These are phyloP conservation scores for Isaurus tuberculatus DNA, from an alignment of 92 coral and sea anemone species.

Conservation along the genomic window DNA sequence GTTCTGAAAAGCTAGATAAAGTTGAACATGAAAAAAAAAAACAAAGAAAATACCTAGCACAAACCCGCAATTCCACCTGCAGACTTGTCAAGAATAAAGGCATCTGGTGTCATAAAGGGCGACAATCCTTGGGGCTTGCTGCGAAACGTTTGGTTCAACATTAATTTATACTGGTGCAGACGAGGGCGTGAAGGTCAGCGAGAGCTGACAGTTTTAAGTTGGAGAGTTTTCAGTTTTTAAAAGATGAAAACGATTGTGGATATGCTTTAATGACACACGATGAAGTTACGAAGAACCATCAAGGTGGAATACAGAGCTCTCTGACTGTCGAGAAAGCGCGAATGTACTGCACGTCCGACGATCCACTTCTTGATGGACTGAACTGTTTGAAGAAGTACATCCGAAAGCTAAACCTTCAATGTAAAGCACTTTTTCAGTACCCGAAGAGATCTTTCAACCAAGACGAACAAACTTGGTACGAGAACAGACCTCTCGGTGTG, in stretches of 20 bases:
- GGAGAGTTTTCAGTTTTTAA: constrained; percentile 46
- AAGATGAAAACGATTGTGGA: constrained; percentile 46
- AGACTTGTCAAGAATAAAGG: constrained; percentile 48
- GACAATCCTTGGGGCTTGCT: constrained; percentile 59
- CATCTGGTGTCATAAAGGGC: constrained; percentile 34
- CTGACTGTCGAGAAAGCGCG: constrained; percentile 38
- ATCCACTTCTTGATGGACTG: constrained; percentile 48
- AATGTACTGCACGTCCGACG: constrained; percentile 50
- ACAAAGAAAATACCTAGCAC: constrained; percentile 58
- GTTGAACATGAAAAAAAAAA: constrained; percentile 44
- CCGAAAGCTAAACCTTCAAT: constrained; percentile 18
- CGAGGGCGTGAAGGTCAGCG: constrained; percentile 60
- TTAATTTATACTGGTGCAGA: constrained; percentile 62
- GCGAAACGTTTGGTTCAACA: constrained; percentile 55
- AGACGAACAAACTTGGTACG: constrained; percentile 21
- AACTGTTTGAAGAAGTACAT: constrained; percentile 37
- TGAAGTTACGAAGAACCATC: constrained; percentile 49
- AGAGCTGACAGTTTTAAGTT: constrained; percentile 31
- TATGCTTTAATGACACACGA: constrained; percentile 60
- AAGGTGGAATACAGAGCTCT: constrained; percentile 30
- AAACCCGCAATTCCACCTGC: constrained; percentile 49
- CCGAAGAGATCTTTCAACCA: constrained; percentile 16
- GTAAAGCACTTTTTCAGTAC: constrained; percentile 36
- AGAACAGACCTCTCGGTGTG: constrained; percentile 46
- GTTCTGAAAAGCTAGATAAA: constrained; percentile 48